Base-by-base conservation (phyloP, 2,888 invertebrate species). In the Acanthacorydalis orientalis region DNA sequence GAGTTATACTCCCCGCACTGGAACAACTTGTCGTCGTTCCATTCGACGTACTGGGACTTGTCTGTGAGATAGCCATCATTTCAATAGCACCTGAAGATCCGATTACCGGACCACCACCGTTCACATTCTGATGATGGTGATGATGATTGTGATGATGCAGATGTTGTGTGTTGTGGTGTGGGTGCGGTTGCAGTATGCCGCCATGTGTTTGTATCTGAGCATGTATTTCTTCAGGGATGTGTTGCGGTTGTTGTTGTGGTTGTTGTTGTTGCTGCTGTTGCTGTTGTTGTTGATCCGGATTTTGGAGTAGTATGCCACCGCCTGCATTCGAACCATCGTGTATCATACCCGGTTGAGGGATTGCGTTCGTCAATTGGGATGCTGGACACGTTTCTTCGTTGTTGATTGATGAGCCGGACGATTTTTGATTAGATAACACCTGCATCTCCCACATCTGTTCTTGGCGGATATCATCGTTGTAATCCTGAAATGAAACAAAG, bases 371-470 rank as follows among this genome's bases (percentile, higher is more conserved):
- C 51, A n/a, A 47, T 43, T 43, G 43, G 50, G 44, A 43, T 50
- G 50, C n/a, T 51, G 51, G 39, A 39, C 31, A 47, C 56, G 58
- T 40, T 59, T 10, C 59, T 60, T 42, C 57, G 48, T 61, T 61
- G 51, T 61, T 59, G 53, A 59, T 23, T 46, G 39, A 31, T 46
- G 46, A 14, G 23, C 33, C 15, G 33, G 44, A 23, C 62, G 50
- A 62, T 64, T 60, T 64, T 56, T 70, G 69, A 51, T 68, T 69
- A 51, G 83, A 85, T 53, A 88, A 67, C 53, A 85, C 83, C 69
- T 87, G 87, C 84, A 88, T 83, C 66, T 89, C 89, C 75, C 88
- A 79, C 83, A 89, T 85, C 67, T 90, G 90, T 59, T 89, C 86
- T 64, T 89, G 88, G 56, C 89, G 72, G 57, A 90, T 90, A 59